These are phyloP conservation scores for Mobula hypostoma DNA, from an alignment of 2,113 vertebrate species.

Conservation along the genomic window DNA sequence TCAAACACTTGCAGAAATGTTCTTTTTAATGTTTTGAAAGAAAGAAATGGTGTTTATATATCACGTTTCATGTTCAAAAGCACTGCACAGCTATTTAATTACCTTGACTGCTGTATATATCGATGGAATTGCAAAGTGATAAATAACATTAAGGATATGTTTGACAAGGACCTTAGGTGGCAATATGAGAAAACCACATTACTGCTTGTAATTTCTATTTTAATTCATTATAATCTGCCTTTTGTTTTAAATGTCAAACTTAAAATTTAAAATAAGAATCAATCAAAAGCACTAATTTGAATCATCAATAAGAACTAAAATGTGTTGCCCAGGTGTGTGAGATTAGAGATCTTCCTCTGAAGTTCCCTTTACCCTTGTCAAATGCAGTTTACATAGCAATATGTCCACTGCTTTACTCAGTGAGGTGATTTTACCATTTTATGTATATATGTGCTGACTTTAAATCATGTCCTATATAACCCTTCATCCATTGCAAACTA, in stretches of 20 bases:
- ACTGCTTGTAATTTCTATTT: not conserved
- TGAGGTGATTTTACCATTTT: not conserved
- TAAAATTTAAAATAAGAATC: not conserved
- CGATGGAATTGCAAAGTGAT: not conserved
- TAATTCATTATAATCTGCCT: not conserved
- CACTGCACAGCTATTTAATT: not conserved
- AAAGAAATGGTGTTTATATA: not conserved
- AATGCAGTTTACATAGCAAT: not conserved
- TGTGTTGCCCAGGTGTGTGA: not conserved
- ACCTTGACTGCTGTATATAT: not conserved
- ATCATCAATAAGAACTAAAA: not conserved
- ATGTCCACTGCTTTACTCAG: not conserved
- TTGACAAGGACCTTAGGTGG: not conserved
- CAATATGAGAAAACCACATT: not conserved
- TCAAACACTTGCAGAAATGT: not conserved
- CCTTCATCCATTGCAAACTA: constrained; percentile 6
- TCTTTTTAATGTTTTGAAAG: not conserved
- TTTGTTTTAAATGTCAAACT: not conserved
- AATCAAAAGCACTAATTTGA: not conserved
- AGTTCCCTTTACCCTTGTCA: constrained; percentile 1
- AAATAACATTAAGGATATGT: not conserved
- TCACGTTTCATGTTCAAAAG: not conserved
- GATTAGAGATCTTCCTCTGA: not conserved
- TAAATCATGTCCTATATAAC: not conserved
- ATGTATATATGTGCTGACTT: not conserved